Base-by-base conservation (phyloP, 35 echinoderm and acorn worm genomes). In the Antedon bifida region DNA sequence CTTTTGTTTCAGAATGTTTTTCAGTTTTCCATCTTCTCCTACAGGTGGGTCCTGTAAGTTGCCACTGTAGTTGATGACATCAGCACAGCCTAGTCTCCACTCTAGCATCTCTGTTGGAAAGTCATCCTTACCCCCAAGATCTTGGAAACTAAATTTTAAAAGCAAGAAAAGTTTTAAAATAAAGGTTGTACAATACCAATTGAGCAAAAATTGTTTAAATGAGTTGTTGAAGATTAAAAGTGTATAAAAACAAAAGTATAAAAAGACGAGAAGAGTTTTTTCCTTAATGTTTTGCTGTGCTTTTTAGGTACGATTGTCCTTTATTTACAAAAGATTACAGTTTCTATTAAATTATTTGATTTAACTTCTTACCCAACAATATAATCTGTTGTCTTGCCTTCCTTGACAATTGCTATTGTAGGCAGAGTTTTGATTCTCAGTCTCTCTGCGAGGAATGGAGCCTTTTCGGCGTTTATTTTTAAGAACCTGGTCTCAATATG, bases 91-190 rank as follows among this genome's bases (percentile, higher is more conserved):
- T 34, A 99, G 81, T 77, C 95, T 83, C 95, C 95, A 99, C 76
- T 99, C 95, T 33, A 99, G 38, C 95, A 99, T 99, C 83, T 90
- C 95, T 3, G 95, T 99, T 0, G 88, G 90, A 55, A 99, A 99
- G 83, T 99, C 95, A 35, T 99, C 95, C 32, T 26, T 76, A 4
- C 95, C 90, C 36, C 95, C 95, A 26, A 92, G 30, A 46, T 99
- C 95, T 83, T 90, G 85, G 86, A 99, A 99, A 75, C 95, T 99
- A 56, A 32, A 81, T 29, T 8, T n/a, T n/a, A n/a, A n/a, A n/a
- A n/a, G n/a, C 5, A 78, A 31, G 26, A 64, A 19, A 64, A 64
- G 26, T 19, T 2, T 64, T 64, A 64, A 19, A 12, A 12, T 64
- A 12, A 8, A 5, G 5, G 39, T 5, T 8, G 16, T 44, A 44